These are phyloP conservation scores for Cephus runcator DNA, from an alignment of 2,888 invertebrate species.

Conservation along the genomic window DNA sequence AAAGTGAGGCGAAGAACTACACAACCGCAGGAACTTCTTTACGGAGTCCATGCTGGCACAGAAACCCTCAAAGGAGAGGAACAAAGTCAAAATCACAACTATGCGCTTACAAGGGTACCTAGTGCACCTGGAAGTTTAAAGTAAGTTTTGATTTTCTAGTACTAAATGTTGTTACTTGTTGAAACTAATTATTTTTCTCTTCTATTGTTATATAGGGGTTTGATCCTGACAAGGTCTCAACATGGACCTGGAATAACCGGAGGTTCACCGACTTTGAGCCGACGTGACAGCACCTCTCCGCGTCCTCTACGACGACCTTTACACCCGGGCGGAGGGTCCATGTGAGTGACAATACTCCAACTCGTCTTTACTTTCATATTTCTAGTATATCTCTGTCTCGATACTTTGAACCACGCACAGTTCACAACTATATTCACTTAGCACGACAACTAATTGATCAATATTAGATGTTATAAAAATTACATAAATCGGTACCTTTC, in stretches of 20 bases:
- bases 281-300: conserved; percentile 62
- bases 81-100: conserved; percentile 57
- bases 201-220: conserved; percentile 47
- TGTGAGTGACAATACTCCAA: conserved; percentile 63
- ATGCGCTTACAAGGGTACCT: conserved; percentile 73
- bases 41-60: conserved; percentile 59
- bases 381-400: conserved; percentile 52
- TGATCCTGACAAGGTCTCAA: conserved; percentile 59
- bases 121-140: conserved; percentile 82
- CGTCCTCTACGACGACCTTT: conserved; percentile 59
- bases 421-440: conserved; percentile 17
- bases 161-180: background rate
- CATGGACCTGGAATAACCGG: conserved; percentile 47
- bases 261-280: conserved; percentile 58
- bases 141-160: conserved; percentile 64
- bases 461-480: background rate
- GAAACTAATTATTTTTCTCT: background rate
- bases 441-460: conserved; percentile 6
- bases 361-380: conserved; percentile 54
- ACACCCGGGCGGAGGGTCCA: conserved; percentile 63
- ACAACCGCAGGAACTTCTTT: conserved; percentile 77
- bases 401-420: conserved; percentile 52
- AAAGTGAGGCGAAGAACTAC: conserved; percentile 76
- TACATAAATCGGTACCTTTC: background rate
- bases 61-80: conserved; percentile 57